Conservation (phyloP, 1,140 invertebrate species). For the Drosophila serrata region DNA sequence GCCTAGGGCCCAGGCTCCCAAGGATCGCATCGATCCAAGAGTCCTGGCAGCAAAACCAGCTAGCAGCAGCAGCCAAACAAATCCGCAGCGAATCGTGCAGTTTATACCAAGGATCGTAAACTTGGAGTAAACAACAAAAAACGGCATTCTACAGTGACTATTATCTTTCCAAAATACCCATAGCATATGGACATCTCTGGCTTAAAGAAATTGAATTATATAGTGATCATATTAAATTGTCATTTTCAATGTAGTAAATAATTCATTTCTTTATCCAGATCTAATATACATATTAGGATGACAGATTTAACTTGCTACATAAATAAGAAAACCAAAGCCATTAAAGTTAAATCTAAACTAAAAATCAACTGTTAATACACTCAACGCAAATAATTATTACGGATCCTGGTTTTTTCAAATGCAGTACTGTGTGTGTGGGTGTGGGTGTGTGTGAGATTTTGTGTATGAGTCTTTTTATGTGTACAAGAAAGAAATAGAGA, state of each 20-base stretch:
- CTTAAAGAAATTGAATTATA: not conserved
- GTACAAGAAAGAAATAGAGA: conserved; percentile 12
- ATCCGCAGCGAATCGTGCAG: conserved; percentile 40
- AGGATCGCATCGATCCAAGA: not conserved
- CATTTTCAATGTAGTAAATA: not conserved
- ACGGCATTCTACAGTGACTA: not conserved
- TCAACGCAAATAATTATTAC: conserved; percentile 7
- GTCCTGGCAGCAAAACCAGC: conserved; percentile 12
- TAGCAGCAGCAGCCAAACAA: conserved; percentile 30
- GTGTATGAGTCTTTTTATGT: conserved; percentile 27
- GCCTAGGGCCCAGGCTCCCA: conserved; percentile 4
- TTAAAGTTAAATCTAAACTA: not conserved
- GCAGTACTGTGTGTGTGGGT: conserved; percentile 26
- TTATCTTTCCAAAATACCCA: not conserved
- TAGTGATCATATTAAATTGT: too few species aligned
- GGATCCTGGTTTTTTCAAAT: conserved; percentile 52
- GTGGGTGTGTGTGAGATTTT: conserved; percentile 11
- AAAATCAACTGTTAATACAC: conserved; percentile 1
- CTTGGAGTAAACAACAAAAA: not conserved
- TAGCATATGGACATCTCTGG: not conserved
- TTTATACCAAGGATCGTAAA: conserved; percentile 25
- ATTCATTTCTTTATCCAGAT: not conserved
- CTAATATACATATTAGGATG: too few species aligned
- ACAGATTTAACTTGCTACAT: not conserved
- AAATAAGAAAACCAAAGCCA: conserved; percentile 1